phyloP scores from a whole-genome alignment of 2,113 vertebrate species.

The Caranx ignobilis region DNA sequence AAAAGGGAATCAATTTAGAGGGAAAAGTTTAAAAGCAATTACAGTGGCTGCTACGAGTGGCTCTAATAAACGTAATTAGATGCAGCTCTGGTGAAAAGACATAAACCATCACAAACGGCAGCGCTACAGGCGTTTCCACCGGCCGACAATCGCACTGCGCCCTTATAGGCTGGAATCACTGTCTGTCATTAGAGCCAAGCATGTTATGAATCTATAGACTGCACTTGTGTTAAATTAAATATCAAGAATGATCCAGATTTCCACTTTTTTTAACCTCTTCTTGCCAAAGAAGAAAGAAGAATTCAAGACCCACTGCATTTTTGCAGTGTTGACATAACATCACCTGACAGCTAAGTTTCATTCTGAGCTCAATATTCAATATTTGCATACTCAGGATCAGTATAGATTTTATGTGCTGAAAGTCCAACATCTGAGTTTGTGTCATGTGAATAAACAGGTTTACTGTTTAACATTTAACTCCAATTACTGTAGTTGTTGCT shows the following conservation, averaged over 20 bases:
- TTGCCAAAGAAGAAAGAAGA: not conserved
- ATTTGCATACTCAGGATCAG: not conserved
- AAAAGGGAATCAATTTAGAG: constrained; percentile 44
- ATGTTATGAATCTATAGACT: not conserved
- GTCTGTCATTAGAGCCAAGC: constrained; percentile 23
- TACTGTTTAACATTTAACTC: not conserved
- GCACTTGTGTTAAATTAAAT: not conserved
- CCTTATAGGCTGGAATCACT: constrained; percentile 7
- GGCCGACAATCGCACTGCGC: constrained; percentile 14
- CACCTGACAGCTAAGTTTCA: not conserved
- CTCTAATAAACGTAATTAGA: constrained; percentile 61
- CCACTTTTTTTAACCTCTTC: too few species aligned
- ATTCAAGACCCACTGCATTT: not conserved
- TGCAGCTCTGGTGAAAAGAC: constrained; percentile 32
- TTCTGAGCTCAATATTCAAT: not conserved
- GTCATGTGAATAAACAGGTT: not conserved
- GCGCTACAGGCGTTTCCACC: not conserved
- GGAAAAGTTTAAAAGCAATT: constrained; percentile 55
- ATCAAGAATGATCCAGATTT: not conserved
- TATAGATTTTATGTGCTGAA: too few species aligned
- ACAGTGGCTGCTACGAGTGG: constrained; percentile 20
- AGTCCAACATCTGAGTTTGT: not conserved
- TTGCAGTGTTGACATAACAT: not conserved
- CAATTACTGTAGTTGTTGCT: not conserved
- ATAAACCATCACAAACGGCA: constrained; percentile 16